Conservation (phyloP, 2,888 invertebrate genomes). For the Crematogaster levior region DNA sequence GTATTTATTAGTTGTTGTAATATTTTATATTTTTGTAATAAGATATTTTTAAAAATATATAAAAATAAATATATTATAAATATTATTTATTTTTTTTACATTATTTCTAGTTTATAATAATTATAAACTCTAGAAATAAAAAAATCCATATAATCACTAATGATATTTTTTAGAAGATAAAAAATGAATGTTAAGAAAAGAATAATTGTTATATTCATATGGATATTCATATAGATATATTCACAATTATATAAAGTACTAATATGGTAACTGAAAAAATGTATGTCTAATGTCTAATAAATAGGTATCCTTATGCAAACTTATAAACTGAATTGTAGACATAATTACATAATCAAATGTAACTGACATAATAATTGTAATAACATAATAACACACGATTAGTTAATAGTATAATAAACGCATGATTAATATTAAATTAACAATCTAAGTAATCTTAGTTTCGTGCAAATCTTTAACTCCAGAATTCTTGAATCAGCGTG, state of each 20-base stretch:
- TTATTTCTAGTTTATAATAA: too few relatives aligned
- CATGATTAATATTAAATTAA: conserved; percentile 2
- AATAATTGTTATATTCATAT: neutral
- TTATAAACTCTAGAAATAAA: too few relatives aligned
- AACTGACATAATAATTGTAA: neutral
- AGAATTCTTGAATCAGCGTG: neutral
- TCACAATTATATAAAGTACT: neutral
- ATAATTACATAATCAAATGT: neutral
- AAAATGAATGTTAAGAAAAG: neutral
- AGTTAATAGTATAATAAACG: neutral
- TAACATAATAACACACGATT: neutral
- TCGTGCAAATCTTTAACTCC: neutral
- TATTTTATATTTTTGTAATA: neutral
- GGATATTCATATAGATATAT: too few relatives aligned
- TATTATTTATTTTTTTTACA: too few relatives aligned
- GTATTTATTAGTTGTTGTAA: neutral
- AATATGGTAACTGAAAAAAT: neutral
- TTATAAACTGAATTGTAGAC: too few relatives aligned
- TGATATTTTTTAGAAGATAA: neutral
- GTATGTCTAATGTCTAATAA: neutral
- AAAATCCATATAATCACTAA: neutral
- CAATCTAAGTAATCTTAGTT: neutral
- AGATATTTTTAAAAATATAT: neutral
- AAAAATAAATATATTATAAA: neutral
- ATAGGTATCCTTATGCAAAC: neutral